These are phyloP conservation scores for Ptychobarbus kaznakovi DNA, from an alignment of 2,797 vertebrate species.

Conservation along the genomic window DNA sequence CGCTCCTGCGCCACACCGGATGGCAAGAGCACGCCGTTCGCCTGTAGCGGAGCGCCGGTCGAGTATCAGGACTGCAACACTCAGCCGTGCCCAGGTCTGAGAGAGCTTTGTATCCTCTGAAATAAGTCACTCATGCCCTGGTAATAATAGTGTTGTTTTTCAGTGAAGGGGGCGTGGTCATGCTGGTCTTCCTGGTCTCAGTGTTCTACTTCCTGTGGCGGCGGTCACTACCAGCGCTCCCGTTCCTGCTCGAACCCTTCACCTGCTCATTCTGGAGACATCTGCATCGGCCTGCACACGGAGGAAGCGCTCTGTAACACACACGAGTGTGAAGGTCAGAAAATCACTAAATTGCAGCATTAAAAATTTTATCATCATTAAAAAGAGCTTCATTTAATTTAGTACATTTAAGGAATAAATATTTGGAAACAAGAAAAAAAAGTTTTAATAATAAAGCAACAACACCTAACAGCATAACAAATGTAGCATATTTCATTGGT, in stretches of 20 bases:
- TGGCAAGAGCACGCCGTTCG: slow-evolving; percentile 82
- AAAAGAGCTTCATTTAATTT: too few species aligned
- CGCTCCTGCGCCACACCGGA: slow-evolving; percentile 86
- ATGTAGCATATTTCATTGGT: neutral
- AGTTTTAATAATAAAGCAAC: neutral
- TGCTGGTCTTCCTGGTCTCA: slow-evolving; percentile 96
- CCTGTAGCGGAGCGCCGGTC: slow-evolving; percentile 86
- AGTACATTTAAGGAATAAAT: neutral
- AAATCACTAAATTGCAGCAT: neutral
- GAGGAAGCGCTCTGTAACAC: slow-evolving; percentile 95
- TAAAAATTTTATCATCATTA: neutral
- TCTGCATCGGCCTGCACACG: slow-evolving; percentile 93
- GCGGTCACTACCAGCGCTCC: slow-evolving; percentile 91
- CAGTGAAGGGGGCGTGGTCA: slow-evolving; percentile 93
- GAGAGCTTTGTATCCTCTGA: neutral
- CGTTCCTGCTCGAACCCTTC: slow-evolving; percentile 88
- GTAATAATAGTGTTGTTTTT: slow-evolving; percentile 20
- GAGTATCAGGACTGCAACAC: slow-evolving; percentile 95
- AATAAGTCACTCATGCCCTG: neutral
- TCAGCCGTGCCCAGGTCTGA: slow-evolving; percentile 80
- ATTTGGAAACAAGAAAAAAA: neutral
- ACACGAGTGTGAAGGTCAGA: slow-evolving; percentile 86
- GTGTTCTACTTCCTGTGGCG: slow-evolving; percentile 90
- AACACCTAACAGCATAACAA: too few species aligned
- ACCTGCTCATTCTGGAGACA: slow-evolving; percentile 88